phyloP scores from a whole-genome alignment of 2,797 vertebrate genomes.

The Cephalopachus bancanus region DNA sequence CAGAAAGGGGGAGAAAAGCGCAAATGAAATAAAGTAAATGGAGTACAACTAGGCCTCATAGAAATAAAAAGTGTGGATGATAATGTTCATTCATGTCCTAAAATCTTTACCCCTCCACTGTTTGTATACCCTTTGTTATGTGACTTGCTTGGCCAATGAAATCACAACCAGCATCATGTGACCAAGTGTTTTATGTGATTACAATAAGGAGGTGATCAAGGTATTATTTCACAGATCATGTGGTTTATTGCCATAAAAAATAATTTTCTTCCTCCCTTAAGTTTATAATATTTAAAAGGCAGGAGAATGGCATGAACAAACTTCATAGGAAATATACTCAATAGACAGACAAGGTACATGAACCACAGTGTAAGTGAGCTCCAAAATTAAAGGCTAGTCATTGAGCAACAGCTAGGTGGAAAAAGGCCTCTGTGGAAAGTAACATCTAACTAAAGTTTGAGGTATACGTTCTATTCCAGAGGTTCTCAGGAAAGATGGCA shows the following conservation, averaged over 20 bases:
- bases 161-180: not conserved
- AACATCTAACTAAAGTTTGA: not conserved
- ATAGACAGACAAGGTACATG: not conserved
- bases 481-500: not conserved
- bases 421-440: not conserved
- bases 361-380: not conserved
- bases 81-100: not conserved
- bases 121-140: not conserved
- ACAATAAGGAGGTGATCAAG: not conserved
- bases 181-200: not conserved
- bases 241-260: not conserved
- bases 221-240: not conserved
- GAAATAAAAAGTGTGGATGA: not conserved
- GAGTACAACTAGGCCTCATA: not conserved
- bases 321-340: not conserved
- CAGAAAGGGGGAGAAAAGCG: not conserved
- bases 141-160: not conserved
- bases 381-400: not conserved
- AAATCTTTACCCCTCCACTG: not conserved
- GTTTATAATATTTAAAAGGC: not conserved
- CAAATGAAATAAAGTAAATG: conserved; percentile 6
- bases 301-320: not conserved
- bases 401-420: not conserved
- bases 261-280: not conserved
- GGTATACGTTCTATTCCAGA: not conserved